Evolutionary conservation across 2,113 vertebrate genomes (phyloP), one percentile per base, ranked within the genome.

Genomic region (Ia io): DNA sequence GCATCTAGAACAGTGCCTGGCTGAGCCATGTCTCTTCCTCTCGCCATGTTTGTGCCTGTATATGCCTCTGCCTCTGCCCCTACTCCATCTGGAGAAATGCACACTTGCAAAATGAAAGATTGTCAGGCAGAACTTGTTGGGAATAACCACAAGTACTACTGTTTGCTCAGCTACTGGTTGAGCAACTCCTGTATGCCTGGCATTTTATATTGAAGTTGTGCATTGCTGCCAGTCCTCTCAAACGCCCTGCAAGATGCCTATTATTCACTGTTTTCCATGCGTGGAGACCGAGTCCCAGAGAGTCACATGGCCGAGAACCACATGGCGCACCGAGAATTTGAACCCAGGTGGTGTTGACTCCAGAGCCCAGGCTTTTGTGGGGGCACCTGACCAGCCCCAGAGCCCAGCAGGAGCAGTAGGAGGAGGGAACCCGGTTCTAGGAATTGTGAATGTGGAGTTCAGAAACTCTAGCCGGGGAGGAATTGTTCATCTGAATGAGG

Each of bases 1-100:
- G 67, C 30, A 28, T 70, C n/a, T 35, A 13, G n/a, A 51, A 56
- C 4, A 28, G 8, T 16, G n/a, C 67, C 35, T 61, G 47, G 10
- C 9, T 8, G 9, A 5, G 23, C 2, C 3, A 25, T 14, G 42
- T 35, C 10, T 40, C 59, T 51, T 37, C 18, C 17, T n/a, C 53
- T 9, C 0, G 2, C 23, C 44, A 2, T 9, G 0, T 14, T 23
- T n/a, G n/a, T 42, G 3, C 20, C 67, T 5, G 9, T 25, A 25
- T 35, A 6, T 40, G 7, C 11, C 32, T 49, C 14, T 37, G 14
- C 6, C 82, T 35, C 83, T 37, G 40, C 17, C 7, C 61, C 59
- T 77, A 2, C 32, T 30, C 23, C 37, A 9, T n/a, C n/a, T 67
- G 59, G 42, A 89, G 59, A 89, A 37, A 11, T 65, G 44, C 44